Percentiles rank a stretch among this genome's conserved stretches.
These are phyloP conservation scores for Dermochelys coriacea DNA, from an alignment of 2,797 vertebrate genomes.

Conservation along the genomic window DNA sequence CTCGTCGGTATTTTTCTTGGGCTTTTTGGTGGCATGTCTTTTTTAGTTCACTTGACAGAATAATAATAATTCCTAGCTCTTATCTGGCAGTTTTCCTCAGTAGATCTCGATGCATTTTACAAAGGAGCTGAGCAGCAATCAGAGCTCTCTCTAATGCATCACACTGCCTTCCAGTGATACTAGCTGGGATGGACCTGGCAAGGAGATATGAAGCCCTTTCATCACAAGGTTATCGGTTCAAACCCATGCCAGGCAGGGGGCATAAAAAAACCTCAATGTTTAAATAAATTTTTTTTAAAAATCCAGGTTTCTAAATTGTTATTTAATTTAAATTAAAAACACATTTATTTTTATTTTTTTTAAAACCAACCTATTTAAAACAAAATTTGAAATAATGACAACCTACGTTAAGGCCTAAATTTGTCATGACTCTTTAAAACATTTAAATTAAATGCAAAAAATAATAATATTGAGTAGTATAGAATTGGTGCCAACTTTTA, in stretches of 20 bases:
- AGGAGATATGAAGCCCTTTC: background rate
- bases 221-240: background rate
- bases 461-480: background rate
- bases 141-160: background rate
- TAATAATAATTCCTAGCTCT: slow-evolving; percentile 30
- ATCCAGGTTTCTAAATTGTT: background rate
- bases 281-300: no score
- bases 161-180: background rate
- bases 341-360: background rate
- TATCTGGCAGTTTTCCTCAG: background rate
- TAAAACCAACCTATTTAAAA: background rate
- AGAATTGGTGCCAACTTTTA: background rate
- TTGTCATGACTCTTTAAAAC: no score
- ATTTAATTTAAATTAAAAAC: background rate
- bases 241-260: background rate
- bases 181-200: background rate
- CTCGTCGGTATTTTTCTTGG: slow-evolving; percentile 26
- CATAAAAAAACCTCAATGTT: background rate
- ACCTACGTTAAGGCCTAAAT: background rate
- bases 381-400: background rate
- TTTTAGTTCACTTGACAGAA: slow-evolving; percentile 55
- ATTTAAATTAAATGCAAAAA: no score
- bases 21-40: slow-evolving; percentile 45
- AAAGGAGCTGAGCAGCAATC: background rate
- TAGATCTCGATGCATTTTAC: background rate